A percentile compares a stretch with the other conserved stretches of the same genome.
These are phyloP conservation scores for Thymelicus lineola DNA, from an alignment of 2,888 invertebrate species.

Conservation along the genomic window DNA sequence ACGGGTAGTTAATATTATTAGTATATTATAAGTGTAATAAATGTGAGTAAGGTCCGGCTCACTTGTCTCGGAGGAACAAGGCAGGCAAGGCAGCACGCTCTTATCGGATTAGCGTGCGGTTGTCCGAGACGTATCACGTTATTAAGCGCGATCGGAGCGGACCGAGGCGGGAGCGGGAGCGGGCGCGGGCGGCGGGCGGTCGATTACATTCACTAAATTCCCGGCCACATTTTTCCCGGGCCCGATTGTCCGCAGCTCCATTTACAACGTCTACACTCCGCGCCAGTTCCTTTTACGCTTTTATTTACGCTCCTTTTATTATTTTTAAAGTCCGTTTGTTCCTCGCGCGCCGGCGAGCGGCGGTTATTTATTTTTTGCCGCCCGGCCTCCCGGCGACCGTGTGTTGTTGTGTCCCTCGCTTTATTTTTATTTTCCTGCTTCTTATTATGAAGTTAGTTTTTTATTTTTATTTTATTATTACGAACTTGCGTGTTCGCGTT, in stretches of 20 bases:
- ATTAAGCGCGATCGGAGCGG: conserved; percentile 72
- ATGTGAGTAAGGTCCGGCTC: not conserved
- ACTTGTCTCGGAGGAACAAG: conserved; percentile 12
- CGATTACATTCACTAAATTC: conserved; percentile 82
- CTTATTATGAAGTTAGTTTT: conserved; percentile 83
- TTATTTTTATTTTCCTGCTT: conserved; percentile 85
- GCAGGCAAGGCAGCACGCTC: conserved; percentile 10
- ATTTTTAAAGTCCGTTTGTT: conserved; percentile 84
- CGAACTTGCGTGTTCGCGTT: conserved; percentile 81
- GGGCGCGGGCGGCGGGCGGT: conserved; percentile 54
- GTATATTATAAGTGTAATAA: not conserved
- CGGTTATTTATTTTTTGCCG: conserved; percentile 83
- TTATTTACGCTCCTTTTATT: conserved; percentile 85
- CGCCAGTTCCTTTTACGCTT: conserved; percentile 84
- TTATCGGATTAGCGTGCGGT: conserved; percentile 55
- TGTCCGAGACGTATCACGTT: conserved; percentile 67
- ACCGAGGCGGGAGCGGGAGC: conserved; percentile 59
- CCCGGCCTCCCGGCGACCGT: conserved; percentile 83
- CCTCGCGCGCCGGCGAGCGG: conserved; percentile 81
- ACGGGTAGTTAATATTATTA: too few relatives aligned
- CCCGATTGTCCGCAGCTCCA: conserved; percentile 83
- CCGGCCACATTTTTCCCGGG: conserved; percentile 79
- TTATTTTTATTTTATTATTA: conserved; percentile 77
- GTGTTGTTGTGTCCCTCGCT: conserved; percentile 83
- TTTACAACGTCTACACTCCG: conserved; percentile 84